Percentiles rank a stretch among this genome's conserved stretches.
Conservation (phyloP, 1,140 invertebrate species). For the Formica exsecta region DNA sequence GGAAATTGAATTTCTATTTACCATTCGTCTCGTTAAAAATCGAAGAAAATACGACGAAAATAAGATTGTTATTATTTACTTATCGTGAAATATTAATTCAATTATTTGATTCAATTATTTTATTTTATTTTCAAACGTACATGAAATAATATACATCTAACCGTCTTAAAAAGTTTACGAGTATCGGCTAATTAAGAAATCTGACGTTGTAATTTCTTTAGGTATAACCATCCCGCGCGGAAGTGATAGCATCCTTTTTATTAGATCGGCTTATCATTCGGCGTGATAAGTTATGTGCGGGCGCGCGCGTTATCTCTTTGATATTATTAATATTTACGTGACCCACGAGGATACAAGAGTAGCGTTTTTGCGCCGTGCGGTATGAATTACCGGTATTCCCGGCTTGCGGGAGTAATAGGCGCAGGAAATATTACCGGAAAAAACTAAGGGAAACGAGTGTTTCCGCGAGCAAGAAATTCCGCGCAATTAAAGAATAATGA, state of each 20-base stretch:
- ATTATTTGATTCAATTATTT: not conserved
- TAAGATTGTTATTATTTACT: not conserved
- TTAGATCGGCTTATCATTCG: constrained; percentile 51
- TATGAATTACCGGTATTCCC: constrained; percentile 18
- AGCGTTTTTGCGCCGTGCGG: constrained; percentile 54
- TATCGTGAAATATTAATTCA: not conserved
- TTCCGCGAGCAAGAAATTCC: constrained; percentile 25
- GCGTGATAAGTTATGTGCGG: constrained; percentile 32
- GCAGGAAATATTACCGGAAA: constrained; percentile 38
- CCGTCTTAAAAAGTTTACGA: not conserved
- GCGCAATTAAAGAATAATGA: not conserved
- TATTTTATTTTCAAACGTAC: not conserved
- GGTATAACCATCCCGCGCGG: not conserved
- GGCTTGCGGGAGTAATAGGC: constrained; percentile 60
- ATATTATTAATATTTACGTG: constrained; percentile 75
- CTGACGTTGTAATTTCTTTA: not conserved
- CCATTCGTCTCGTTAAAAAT: not conserved
- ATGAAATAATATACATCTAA: not conserved
- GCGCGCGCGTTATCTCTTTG: constrained; percentile 52
- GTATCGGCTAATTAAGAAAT: not conserved
- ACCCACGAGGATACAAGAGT: constrained; percentile 68
- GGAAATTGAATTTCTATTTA: not conserved
- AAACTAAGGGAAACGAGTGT: constrained; percentile 17
- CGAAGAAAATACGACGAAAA: not conserved
- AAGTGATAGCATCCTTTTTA: not conserved